Evolutionary conservation across 2,888 invertebrate species (phyloP).

Genomic region (Philopedon plagiatum): DNA sequence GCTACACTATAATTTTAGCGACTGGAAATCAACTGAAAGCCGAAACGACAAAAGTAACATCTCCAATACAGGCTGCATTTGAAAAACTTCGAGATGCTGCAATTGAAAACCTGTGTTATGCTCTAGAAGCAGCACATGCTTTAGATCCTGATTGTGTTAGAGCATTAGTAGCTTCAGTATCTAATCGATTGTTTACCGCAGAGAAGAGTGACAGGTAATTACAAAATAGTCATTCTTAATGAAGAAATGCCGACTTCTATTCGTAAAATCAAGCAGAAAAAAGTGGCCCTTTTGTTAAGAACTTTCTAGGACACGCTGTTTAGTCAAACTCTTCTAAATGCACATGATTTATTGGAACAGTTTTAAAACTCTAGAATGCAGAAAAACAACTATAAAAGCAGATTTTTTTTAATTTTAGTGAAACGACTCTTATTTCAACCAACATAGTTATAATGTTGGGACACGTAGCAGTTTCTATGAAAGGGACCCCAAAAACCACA

Average conservation of each 20-base stretch:
- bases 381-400: background rate
- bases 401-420: conserved; percentile 71
- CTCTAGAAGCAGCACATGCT: conserved; percentile 89
- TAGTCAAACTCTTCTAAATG: no score
- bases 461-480: conserved; percentile 94
- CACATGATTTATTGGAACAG: no score
- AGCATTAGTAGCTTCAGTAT: conserved; percentile 95
- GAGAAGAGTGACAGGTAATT: conserved; percentile 86
- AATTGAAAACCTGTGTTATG: conserved; percentile 95
- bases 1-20: conserved; percentile 66
- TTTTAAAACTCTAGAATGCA: no score
- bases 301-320: no score
- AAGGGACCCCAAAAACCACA: conserved; percentile 93
- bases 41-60: conserved; percentile 71
- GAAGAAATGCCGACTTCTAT: no score
- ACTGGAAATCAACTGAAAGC: conserved; percentile 78
- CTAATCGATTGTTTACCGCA: conserved; percentile 94
- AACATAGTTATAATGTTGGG: conserved; percentile 98
- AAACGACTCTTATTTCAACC: conserved; percentile 92
- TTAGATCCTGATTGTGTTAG: conserved; percentile 95
- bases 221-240: background rate
- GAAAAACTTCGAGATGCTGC: conserved; percentile 95
- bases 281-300: no score
- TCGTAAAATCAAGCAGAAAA: no score
- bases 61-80: conserved; percentile 80